A percentile compares a stretch with the other conserved stretches of the same genome.
phyloP scores from a whole-genome alignment of 2,113 vertebrate species.

The Vulpes lagopus region DNA sequence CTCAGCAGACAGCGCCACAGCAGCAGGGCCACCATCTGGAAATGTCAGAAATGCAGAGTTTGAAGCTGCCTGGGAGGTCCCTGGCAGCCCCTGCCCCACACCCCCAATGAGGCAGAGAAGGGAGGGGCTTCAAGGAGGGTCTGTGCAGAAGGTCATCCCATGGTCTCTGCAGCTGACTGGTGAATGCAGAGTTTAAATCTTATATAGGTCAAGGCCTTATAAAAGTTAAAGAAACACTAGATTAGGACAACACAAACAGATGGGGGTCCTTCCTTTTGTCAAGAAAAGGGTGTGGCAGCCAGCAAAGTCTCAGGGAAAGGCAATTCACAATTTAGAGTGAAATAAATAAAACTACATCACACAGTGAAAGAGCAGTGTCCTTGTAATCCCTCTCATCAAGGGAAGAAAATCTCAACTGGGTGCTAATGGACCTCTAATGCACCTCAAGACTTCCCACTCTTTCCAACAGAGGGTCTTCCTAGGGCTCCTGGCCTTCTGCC shows the following conservation, averaged over 20 bases:
- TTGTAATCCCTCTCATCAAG: not conserved
- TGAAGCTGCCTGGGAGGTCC: not conserved
- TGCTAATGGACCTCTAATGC: rapidly evolving
- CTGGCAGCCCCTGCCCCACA: no score
- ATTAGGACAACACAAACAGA: not conserved
- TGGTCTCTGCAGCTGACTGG: not conserved
- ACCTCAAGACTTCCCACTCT: not conserved
- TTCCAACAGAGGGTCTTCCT: not conserved
- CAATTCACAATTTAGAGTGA: not conserved
- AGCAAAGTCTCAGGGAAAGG: not conserved
- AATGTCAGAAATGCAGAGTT: not conserved
- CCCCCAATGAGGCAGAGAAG: not conserved
- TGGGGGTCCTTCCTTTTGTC: rapidly evolving
- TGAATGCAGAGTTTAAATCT: not conserved
- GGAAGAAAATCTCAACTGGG: not conserved
- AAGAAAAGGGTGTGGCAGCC: not conserved
- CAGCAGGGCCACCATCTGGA: not conserved
- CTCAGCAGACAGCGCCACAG: not conserved
- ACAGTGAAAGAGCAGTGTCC: not conserved
- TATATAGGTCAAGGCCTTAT: not conserved
- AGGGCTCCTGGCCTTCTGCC: no score
- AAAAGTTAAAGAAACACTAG: not conserved
- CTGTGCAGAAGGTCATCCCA: not conserved
- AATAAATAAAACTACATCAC: not conserved
- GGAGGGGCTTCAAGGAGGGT: not conserved